phyloP scores from a whole-genome alignment of 2,113 vertebrate genomes.

The Coturnix japonica region DNA sequence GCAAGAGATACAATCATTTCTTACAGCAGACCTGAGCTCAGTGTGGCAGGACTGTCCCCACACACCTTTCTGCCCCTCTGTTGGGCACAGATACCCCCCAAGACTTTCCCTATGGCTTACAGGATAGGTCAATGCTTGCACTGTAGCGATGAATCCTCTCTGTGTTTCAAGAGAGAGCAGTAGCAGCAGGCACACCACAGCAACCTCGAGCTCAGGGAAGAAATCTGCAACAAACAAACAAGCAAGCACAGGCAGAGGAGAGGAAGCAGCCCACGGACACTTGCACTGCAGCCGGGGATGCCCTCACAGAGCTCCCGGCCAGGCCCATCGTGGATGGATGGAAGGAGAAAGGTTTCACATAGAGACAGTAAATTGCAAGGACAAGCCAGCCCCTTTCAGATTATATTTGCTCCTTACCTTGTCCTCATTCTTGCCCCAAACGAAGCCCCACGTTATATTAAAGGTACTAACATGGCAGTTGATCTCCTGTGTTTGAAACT shows the following conservation, averaged over 20 bases:
- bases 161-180: accelerated
- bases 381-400: not conserved
- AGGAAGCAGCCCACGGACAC: not conserved
- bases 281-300: accelerated
- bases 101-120: accelerated
- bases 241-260: not conserved
- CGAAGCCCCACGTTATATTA: not conserved
- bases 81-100: not conserved
- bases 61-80: not conserved
- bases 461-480: not conserved
- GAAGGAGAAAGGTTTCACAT: not conserved
- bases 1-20: not conserved
- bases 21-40: not conserved
- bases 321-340: not conserved
- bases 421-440: not conserved
- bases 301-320: accelerated
- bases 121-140: not conserved
- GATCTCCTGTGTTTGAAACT: not conserved
- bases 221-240: not conserved
- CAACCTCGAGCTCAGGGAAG: not conserved
- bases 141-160: not conserved
- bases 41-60: not conserved
- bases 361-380: not conserved
- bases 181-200: accelerated
- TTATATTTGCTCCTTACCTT: not conserved